Evolutionary conservation across 2,888 invertebrate species (phyloP), one percentile per base, ranked within the genome.

Genomic region (Dasysyrphus albostriatus): DNA sequence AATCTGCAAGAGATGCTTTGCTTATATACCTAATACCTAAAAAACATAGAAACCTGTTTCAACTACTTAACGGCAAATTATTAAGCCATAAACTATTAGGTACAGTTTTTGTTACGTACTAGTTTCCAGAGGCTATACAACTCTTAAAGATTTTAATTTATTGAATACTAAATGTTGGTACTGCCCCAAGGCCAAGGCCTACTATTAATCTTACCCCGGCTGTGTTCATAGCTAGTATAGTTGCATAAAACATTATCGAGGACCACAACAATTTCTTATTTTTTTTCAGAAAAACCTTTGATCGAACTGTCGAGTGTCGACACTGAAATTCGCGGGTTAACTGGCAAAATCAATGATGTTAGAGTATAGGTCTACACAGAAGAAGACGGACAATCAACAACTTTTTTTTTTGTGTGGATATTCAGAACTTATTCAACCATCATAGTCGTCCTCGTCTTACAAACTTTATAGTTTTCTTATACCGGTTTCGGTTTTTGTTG

Each of bases 371-470:
- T 44, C 32, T 59, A 49, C 16, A 70, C 4, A n/a, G 34, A 58
- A 78, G 51, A 73, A 67, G 73, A 75, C 56, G 83, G 83, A 70
- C 87, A 78, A 83, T 83, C 87, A 83, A 83, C 87, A 42, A 72
- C 44, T 72, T 56, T 76, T 56, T 63, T 37, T 24, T 24, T 24
- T 24, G n/a, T n/a, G n/a, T n/a, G n/a, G n/a, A n/a, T 34, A 29
- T n/a, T 58, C 8, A 58, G 44, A 44, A 44, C 29, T 63, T 74
- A 29, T 69, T 54, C 56, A 56, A 54, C 42, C 75, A 65, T 85
- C 85, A 70, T 67, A 63, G 42, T 74, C 51, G 44, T 87, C 74
- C 49, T 85, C 82, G 72, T 72, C 73, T 81, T 76, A 65, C 69
- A 73, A 69, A 32, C 63, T 42, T 14, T 9, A 12, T 24, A 4